Evolutionary conservation across 2,797 vertebrate genomes (phyloP), one percentile per base, ranked within the genome.

Genomic region (Neoniphon sammara): DNA sequence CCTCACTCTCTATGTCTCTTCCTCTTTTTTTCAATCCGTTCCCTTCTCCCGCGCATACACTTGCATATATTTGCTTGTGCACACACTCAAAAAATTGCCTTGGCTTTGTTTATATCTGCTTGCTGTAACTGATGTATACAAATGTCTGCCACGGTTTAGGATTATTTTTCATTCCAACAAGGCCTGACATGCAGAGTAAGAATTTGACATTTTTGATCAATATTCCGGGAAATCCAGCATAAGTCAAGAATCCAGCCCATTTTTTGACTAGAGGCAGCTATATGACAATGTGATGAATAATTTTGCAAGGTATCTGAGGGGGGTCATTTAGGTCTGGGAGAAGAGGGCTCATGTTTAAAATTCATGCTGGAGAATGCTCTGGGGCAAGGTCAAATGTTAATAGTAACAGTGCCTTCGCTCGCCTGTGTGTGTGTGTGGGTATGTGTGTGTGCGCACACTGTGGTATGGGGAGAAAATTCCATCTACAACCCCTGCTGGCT

Each of bases 381-480:
- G 64, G 77, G 79, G 76, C 75, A 80, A 84, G 85, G 85, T 89
- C 84, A 76, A 61, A 79, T 78, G 79, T 76, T 79, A 78, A 78
- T 82, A 54, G 20, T 73, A 82, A 74, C 69, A 63, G 55, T 12
- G 66, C 70, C 78, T 81, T 68, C 42, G 57, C 75, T 64, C 53
- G n/a, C 66, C 10, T 20, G 65, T 49, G 55, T 62, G 23, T 57
- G 31, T 47, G 20, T 53, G 52, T 42, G 60, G n/a, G 36, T 56
- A 36, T 36, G 18, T 49, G 52, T 52, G 46, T 60, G 21, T 50
- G 27, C 20, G 12, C 42, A 39, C 55, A 44, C 14, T 9, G 49
- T 42, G 30, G 39, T 42, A 57, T 42, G 62, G 30, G 36, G 56
- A 31, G 42, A 70, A 70, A 76, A 85, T 84, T 80, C 78, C 79